Conservation (phyloP, 2,888 invertebrate species). For the Incurvaria masculella region DNA sequence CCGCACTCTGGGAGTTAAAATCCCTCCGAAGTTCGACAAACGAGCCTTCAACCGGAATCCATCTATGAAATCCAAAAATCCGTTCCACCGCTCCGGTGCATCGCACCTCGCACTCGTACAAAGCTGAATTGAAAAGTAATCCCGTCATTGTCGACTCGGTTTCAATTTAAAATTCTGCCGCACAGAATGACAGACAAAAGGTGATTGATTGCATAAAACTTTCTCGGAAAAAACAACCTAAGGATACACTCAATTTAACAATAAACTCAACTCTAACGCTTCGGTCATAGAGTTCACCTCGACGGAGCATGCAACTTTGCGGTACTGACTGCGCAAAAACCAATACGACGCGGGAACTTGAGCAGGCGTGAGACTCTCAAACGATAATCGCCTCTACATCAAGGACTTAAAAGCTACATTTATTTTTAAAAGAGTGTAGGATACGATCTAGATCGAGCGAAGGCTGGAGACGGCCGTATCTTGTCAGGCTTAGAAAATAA, state of each 20-base stretch:
- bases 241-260: not conserved
- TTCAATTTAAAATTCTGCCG: constrained; percentile 53
- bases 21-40: not conserved
- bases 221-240: not conserved
- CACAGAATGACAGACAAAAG: constrained; percentile 36
- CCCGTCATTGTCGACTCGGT: constrained; percentile 48
- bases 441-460: not conserved
- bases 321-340: not conserved
- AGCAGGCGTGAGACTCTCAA: not conserved
- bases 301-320: not conserved
- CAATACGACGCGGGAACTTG: not conserved
- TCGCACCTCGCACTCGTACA: not conserved
- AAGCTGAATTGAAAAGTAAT: constrained; percentile 25
- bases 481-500: not conserved
- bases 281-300: not conserved
- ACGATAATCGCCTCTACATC: not conserved
- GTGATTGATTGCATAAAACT: constrained; percentile 41
- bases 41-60: not conserved
- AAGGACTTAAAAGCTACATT: not conserved
- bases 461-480: not conserved
- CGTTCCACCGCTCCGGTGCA: not conserved
- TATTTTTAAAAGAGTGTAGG: not conserved
- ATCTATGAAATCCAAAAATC: not conserved
- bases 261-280: not conserved
- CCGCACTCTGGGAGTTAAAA: no score